Conservation (phyloP, 2,113 vertebrate genomes). For the Aptenodytes forsteri region DNA sequence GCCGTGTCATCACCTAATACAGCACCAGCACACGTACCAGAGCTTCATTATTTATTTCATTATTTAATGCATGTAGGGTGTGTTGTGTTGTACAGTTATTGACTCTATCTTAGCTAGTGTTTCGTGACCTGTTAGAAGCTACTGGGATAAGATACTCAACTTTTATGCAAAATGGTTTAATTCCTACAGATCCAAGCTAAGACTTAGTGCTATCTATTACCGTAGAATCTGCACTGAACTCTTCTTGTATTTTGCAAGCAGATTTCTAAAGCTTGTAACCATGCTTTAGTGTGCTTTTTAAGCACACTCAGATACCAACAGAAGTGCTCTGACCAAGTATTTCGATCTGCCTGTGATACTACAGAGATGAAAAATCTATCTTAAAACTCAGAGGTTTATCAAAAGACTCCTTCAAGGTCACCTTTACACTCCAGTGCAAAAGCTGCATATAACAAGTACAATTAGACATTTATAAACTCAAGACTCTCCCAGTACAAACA, state of each 20-base stretch:
- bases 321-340: not conserved
- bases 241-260: not conserved
- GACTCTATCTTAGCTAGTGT: not conserved
- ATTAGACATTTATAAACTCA: not conserved
- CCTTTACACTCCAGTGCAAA: not conserved
- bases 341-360: not conserved
- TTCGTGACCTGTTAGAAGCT: not conserved
- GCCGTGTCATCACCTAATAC: not conserved
- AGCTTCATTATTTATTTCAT: not conserved
- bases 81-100: not conserved
- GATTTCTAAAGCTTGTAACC: not conserved
- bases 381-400: slow-evolving; percentile 2
- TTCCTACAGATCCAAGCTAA: not conserved
- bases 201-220: not conserved
- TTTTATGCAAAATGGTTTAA: not conserved
- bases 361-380: not conserved
- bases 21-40: not conserved
- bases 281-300: not conserved
- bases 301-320: not conserved
- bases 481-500: not conserved
- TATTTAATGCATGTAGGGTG: not conserved
- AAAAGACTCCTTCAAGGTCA: slow-evolving; percentile 25
- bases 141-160: not conserved
- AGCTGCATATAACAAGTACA: not conserved
- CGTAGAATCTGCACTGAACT: not conserved